These are phyloP conservation scores for Stratiolaelaps scimitus DNA, from an alignment of 1,140 invertebrate species.

Conservation along the genomic window DNA sequence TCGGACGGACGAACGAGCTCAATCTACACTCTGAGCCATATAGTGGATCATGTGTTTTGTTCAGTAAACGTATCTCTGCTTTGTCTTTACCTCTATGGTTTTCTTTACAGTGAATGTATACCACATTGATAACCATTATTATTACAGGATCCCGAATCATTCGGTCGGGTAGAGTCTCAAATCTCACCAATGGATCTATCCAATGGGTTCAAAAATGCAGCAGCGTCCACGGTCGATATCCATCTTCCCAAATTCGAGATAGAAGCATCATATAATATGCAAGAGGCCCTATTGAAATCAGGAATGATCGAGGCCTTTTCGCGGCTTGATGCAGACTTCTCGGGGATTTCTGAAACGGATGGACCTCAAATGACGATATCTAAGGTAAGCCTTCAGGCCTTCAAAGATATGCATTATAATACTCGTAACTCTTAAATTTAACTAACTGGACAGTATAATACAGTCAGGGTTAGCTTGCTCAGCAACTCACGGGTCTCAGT, in stretches of 20 bases:
- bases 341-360: constrained; percentile 7
- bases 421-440: no score
- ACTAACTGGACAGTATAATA: no score
- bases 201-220: background rate
- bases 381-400: background rate
- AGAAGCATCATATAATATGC: constrained; percentile 14
- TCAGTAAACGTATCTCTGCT: background rate
- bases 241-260: constrained; percentile 27
- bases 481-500: no score
- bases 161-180: background rate
- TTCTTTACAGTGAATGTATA: background rate
- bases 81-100: no score
- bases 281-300: constrained; percentile 11
- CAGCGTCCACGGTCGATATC: background rate
- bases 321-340: constrained; percentile 14
- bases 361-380: constrained; percentile 17
- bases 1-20: background rate
- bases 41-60: background rate
- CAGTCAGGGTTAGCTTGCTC: no score
- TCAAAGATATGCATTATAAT: background rate
- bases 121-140: background rate
- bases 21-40: constrained; percentile 1
- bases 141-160: background rate
- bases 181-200: constrained; percentile 1
- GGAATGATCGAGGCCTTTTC: constrained; percentile 20